phyloP scores from a whole-genome alignment of 2,888 invertebrate genomes.

The Clusia tigrina region DNA sequence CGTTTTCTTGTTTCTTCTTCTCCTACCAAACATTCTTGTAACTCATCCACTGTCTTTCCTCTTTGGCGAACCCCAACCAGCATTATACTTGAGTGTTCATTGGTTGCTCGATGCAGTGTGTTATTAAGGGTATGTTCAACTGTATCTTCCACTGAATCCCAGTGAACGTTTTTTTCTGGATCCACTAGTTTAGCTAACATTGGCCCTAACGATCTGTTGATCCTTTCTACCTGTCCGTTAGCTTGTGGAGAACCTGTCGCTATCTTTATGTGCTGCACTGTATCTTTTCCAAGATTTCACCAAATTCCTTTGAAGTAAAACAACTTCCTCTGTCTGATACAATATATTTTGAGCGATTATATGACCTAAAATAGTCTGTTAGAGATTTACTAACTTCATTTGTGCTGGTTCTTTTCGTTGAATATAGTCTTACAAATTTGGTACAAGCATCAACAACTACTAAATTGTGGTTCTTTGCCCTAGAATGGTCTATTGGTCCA shows the following conservation, averaged over 20 bases:
- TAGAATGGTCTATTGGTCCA: neutral
- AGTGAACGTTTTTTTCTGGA: neutral
- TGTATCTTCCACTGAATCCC: conserved; percentile 1
- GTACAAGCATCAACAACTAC: conserved; percentile 16
- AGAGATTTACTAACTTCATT: neutral
- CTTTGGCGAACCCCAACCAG: conserved; percentile 22
- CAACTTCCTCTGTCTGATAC: conserved; percentile 15
- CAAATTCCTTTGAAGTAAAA: conserved; percentile 16
- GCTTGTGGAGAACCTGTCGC: conserved; percentile 11
- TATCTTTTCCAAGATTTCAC: neutral
- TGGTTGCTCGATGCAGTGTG: too few relatives aligned
- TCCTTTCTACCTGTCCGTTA: conserved; percentile 18
- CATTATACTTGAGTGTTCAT: neutral
- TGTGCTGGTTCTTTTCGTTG: conserved; percentile 4
- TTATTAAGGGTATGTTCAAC: too few relatives aligned
- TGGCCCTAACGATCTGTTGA: conserved; percentile 2
- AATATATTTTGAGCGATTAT: neutral
- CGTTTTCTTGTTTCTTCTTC: neutral
- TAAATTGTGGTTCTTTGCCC: conserved; percentile 11
- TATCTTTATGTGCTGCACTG: conserved; percentile 11
- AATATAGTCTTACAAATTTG: conserved; percentile 15
- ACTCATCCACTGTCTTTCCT: neutral
- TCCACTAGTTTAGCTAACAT: neutral
- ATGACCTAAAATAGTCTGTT: neutral
- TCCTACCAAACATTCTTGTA: neutral